Evolutionary conservation across 1,140 invertebrate genomes (phyloP), one percentile per base, ranked within the genome.

Genomic region (Papilio polytes): DNA sequence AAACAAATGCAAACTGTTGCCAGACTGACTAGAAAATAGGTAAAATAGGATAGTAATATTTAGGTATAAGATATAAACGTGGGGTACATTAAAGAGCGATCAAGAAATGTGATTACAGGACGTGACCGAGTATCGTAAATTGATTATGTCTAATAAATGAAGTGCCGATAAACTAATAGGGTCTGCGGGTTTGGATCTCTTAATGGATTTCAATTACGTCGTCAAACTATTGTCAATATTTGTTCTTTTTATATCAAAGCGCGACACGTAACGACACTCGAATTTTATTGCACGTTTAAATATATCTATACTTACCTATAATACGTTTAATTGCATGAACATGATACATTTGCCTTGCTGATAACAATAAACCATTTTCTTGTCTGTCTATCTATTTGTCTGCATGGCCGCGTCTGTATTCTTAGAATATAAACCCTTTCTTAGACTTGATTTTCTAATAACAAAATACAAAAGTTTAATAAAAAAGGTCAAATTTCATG

Each of bases 111-210:
- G 63, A 70, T 70, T 70, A 70, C 13, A 31, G 63, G 26, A 70
- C 63, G 63, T 70, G 63, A 70, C 63, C 63, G 63, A 13, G 63
- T 70, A 70, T 66, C 63, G 26, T 70, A 70, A 70, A 36, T 70
- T 70, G 63, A 70, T 70, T 36, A 70, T 4, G 12, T 70, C 63
- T 70, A 15, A 66, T 66, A 66, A 70, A 70, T 70, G 63, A 70
- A 70, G 26, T 70, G 63, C 63, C 63, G 22, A 70, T 70, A 70
- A 70, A 13, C 63, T 70, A 70, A 70, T 70, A 31, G 26, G 12
- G 26, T 70, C 63, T 70, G 63, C 12, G 63, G 31, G 63, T 70
- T 70, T 31, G 26, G 26, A 70, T 70, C 1, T 31, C 63, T 36
- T 70, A 70, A 70, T 70, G 63, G 63, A 70, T 70, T 70, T 26